Evolutionary conservation across 2,113 vertebrate genomes (phyloP), one percentile per base, ranked within the genome.

Genomic region (Psettodes erumei): DNA sequence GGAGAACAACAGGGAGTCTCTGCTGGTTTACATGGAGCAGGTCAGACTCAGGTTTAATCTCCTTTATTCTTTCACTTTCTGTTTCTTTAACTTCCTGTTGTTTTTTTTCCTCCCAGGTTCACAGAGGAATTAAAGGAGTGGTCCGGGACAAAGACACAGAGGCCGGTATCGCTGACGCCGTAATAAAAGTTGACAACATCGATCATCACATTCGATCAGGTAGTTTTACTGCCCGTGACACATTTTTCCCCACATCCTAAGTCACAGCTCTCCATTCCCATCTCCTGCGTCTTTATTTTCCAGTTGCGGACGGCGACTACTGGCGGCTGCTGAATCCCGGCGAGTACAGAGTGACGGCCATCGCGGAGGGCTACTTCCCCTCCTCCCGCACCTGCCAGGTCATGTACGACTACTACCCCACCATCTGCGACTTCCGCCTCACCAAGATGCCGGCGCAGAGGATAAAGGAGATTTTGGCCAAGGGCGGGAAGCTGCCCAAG

Each of bases 241-340:
- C 16, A 43, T 15, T 11, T 6, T 50, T 35, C 2, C 25, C 55
- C 3, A 10, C 18, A 6, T 16, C 13, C 18, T n/a, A n/a, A n/a
- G n/a, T n/a, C 23, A 6, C 48, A 15, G 42, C 48, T 59, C 32
- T 12, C 35, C n/a, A n/a, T 21, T 21, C 21, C 47, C 21, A 23
- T 19, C 6, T 38, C 4, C 28, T 3, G 13, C 42, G 5, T 37
- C 27, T 37, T 32, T 27, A n/a, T 35, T 16, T 5, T 21, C 0
- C 43, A 99, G 97, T 93, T 13, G 70, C 88, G 0, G 90, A 93
- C 0, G 97, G 97, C 0, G 97, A 99, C 55, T 99, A 95, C 85
- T 99, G 96, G 96, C 95, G 97, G 32, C 95, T 99, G 89, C 92
- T 99, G 83, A 99, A 99, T 77, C 97, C 97, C 0, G 97, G 97